Conservation (phyloP, 1,140 invertebrate genomes). For the Ectropis grisescens region DNA sequence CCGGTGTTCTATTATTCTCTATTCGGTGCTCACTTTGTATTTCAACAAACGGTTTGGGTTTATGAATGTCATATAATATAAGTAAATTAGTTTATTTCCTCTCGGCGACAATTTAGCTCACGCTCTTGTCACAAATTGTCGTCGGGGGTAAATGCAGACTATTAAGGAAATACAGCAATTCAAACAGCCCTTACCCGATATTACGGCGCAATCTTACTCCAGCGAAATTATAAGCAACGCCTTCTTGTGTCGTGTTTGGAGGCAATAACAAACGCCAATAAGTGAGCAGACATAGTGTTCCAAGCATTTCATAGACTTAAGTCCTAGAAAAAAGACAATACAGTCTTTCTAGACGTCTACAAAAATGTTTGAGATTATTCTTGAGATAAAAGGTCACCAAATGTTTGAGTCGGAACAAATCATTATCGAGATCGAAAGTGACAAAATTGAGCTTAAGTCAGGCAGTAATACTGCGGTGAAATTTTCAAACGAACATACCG, state of each 20-base stretch:
- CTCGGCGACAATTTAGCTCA: conserved; percentile 59
- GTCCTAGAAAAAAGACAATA: no score
- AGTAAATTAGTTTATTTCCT: conserved; percentile 70
- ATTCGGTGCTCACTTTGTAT: conserved; percentile 19
- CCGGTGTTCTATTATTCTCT: conserved; percentile 9
- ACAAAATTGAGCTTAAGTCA: no score
- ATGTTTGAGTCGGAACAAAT: no score
- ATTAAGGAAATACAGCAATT: conserved; percentile 69
- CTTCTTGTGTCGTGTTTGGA: conserved; percentile 53
- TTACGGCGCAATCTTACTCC: conserved; percentile 60
- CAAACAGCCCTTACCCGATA: conserved; percentile 57
- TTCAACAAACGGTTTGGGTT: conserved; percentile 31
- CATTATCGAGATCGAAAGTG: no score
- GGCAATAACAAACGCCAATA: conserved; percentile 45
- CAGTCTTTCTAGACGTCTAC: no score
- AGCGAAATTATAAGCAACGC: conserved; percentile 66
- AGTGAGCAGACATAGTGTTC: conserved; percentile 17
- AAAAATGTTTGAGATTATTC: no score
- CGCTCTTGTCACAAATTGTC: conserved; percentile 65
- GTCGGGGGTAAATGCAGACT: conserved; percentile 64
- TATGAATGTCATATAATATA: conserved; percentile 50
- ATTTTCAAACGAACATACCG: no score
- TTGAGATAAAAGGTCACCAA: no score
- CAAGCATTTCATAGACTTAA: no score
- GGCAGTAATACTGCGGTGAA: no score